Evolutionary conservation across 2,797 vertebrate genomes (phyloP).

Genomic region (Anguilla marmorata): DNA sequence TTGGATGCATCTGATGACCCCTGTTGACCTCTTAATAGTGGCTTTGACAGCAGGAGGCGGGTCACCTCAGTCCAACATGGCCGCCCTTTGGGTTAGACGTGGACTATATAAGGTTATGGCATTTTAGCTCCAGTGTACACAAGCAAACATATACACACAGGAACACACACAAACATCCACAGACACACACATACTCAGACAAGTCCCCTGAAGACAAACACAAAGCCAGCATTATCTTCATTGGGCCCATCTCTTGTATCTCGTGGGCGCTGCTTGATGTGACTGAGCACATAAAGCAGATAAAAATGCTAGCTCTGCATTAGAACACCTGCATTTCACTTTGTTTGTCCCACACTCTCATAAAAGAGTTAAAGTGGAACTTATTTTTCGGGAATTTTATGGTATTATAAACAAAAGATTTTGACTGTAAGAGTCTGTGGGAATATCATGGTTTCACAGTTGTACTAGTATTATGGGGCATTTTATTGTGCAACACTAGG

Average conservation of each 20-base stretch:
- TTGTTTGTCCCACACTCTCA: background rate
- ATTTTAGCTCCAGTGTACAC: background rate
- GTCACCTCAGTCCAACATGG: background rate
- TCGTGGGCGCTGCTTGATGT: too few species aligned
- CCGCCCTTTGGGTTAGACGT: background rate
- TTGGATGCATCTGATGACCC: background rate
- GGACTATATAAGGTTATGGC: background rate
- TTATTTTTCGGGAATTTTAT: too few species aligned
- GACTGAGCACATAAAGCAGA: background rate
- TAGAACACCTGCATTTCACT: too few species aligned
- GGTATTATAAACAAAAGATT: too few species aligned
- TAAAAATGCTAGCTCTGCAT: too few species aligned
- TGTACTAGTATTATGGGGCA: too few species aligned
- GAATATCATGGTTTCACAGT: too few species aligned
- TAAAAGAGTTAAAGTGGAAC: background rate
- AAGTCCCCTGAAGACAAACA: too few species aligned
- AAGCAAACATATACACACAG: background rate
- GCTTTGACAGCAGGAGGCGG: background rate
- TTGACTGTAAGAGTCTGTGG: too few species aligned
- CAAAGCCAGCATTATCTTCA: too few species aligned
- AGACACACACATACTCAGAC: background rate
- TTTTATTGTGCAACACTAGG: too few species aligned
- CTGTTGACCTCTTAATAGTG: constrained; percentile 2
- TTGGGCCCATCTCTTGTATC: background rate
- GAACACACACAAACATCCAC: background rate